Percentiles rank a stretch among this genome's conserved stretches.
Evolutionary conservation across 2,888 invertebrate species (phyloP).

Genomic region (Tenodera sinensis): DNA sequence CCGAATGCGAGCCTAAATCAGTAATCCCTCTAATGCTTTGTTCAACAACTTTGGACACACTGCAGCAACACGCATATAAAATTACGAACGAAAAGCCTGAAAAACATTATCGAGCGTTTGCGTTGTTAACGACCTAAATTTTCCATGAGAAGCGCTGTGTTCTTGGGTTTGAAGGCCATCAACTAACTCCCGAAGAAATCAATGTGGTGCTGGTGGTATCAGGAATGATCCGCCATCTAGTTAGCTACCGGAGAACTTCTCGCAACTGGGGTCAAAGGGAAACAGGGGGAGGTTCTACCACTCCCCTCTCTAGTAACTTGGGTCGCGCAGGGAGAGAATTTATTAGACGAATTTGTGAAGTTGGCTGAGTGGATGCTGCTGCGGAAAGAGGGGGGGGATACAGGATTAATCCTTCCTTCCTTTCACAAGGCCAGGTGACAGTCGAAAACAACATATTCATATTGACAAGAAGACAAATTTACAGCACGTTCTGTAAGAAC

Average conservation of each 20-base stretch:
- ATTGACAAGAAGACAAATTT: too few species aligned
- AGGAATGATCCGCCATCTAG: not conserved
- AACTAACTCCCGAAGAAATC: not conserved
- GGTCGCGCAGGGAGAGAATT: not conserved
- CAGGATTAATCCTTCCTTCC: not conserved
- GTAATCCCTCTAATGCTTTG: too few species aligned
- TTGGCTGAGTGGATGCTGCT: not conserved
- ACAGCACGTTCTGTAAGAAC: too few species aligned
- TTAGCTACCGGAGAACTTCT: not conserved
- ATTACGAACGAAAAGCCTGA: not conserved
- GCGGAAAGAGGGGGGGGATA: not conserved
- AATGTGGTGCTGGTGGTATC: not conserved
- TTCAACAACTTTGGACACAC: too few species aligned
- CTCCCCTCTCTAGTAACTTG: not conserved
- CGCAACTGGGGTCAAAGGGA: not conserved
- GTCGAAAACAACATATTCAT: too few species aligned
- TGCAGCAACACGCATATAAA: too few species aligned
- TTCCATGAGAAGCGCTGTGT: not conserved
- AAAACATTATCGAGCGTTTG: not conserved
- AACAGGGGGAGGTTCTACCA: not conserved
- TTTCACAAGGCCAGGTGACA: not conserved
- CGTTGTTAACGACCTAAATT: not conserved
- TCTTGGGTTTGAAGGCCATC: not conserved
- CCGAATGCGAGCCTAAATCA: too few species aligned
- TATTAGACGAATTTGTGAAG: constrained; percentile 13